Evolutionary conservation across 1,140 invertebrate genomes (phyloP).

Genomic region (Ruditapes philippinarum): DNA sequence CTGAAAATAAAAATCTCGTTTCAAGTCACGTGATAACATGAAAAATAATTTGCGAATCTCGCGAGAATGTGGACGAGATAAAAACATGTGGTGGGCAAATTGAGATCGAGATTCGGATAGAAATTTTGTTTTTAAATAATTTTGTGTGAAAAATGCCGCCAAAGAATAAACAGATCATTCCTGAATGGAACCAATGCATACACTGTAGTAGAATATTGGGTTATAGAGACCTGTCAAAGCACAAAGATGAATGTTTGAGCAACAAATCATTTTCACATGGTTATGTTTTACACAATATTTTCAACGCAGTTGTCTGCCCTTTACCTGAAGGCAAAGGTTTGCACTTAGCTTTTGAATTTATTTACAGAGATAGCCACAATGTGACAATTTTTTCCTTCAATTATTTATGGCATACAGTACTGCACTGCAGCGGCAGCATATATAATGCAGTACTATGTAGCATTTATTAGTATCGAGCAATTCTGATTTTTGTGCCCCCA

Average conservation of each 20-base stretch:
- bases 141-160: constrained; percentile 58
- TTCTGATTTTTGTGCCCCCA: too few relatives aligned
- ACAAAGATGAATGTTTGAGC: constrained; percentile 60
- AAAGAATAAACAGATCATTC: constrained; percentile 48
- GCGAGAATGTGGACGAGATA: constrained; percentile 43
- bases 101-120: not conserved
- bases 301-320: constrained; percentile 59
- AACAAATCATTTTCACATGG: constrained; percentile 38
- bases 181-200: constrained; percentile 74
- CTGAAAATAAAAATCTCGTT: constrained; percentile 17
- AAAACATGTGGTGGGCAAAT: constrained; percentile 24
- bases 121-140: not conserved
- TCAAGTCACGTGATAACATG: not conserved
- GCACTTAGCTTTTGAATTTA: too few relatives aligned
- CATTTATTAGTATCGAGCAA: too few relatives aligned
- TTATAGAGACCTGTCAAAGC: constrained; percentile 67
- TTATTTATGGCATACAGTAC: too few relatives aligned
- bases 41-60: too few relatives aligned
- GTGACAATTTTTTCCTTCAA: too few relatives aligned
- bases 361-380: too few relatives aligned
- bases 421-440: too few relatives aligned
- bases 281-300: constrained; percentile 53
- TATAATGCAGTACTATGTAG: too few relatives aligned
- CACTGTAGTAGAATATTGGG: constrained; percentile 67
- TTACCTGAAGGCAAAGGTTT: not conserved